These are phyloP conservation scores for Aphidoletes aphidimyza DNA, from an alignment of 2,888 invertebrate species.

Conservation along the genomic window DNA sequence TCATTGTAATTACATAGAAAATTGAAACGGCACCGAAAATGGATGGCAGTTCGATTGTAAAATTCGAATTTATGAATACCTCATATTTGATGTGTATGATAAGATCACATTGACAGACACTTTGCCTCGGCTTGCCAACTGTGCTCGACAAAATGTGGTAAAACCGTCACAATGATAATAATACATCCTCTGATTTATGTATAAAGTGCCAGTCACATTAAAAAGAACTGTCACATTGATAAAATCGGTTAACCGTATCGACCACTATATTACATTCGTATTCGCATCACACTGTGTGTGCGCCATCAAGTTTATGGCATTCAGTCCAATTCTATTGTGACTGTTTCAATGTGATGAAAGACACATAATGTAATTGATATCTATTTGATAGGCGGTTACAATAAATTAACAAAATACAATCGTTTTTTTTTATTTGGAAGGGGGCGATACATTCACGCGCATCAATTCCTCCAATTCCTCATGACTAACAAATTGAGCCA, in stretches of 20 bases:
- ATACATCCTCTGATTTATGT: too few species aligned
- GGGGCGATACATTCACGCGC: too few species aligned
- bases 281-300: background rate
- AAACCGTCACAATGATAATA: too few species aligned
- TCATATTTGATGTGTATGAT: too few species aligned
- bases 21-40: background rate
- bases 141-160: background rate
- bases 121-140: background rate
- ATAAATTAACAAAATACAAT: background rate
- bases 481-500: background rate
- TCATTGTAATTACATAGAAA: slow-evolving; percentile 2
- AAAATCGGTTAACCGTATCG: too few species aligned
- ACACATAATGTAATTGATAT: slow-evolving; percentile 4
- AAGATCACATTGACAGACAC: background rate
- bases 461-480: too few species aligned
- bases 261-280: background rate
- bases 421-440: too few species aligned
- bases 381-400: slow-evolving; percentile 2
- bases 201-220: background rate
- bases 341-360: slow-evolving; percentile 22
- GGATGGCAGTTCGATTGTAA: background rate
- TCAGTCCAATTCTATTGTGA: background rate
- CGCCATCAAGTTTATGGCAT: background rate
- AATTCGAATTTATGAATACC: background rate
- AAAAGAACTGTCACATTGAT: too few species aligned